Conservation (phyloP, 2,113 vertebrate genomes). For the pig (Sus scrofa) region DNA sequence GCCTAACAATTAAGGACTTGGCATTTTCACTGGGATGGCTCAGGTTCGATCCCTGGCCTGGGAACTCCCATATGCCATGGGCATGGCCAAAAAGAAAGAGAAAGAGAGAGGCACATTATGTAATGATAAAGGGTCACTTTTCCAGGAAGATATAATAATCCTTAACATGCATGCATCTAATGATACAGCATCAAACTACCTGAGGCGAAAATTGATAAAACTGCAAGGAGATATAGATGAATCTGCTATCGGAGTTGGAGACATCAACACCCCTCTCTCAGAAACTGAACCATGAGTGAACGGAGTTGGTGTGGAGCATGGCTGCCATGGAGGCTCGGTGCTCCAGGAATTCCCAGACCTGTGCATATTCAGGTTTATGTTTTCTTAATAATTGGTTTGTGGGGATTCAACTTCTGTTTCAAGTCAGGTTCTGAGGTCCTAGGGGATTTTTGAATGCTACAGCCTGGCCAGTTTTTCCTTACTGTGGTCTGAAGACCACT, state of each 20-base stretch:
- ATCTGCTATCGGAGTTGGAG: background rate
- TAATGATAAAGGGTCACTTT: background rate
- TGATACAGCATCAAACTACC: background rate
- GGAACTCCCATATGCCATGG: no score
- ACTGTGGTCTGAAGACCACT: background rate
- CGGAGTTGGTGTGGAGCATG: no score
- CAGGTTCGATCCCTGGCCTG: no score
- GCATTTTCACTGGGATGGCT: no score
- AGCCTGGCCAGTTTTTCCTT: background rate
- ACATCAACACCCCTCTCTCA: background rate
- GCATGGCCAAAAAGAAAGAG: background rate
- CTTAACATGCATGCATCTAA: background rate
- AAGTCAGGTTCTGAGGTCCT: background rate
- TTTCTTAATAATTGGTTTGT: background rate
- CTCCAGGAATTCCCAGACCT: background rate
- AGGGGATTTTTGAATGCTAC: background rate
- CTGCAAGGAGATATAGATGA: background rate
- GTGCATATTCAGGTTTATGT: background rate
- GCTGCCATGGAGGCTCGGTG: background rate
- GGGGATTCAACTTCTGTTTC: background rate
- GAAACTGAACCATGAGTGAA: no score
- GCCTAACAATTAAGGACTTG: no score
- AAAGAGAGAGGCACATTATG: background rate
- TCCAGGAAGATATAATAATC: background rate
- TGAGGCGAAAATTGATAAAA: background rate